Percentiles rank a stretch among this genome's conserved stretches.
Conservation (phyloP, 2,797 vertebrate species). For the Phyllotis vaccarum region DNA sequence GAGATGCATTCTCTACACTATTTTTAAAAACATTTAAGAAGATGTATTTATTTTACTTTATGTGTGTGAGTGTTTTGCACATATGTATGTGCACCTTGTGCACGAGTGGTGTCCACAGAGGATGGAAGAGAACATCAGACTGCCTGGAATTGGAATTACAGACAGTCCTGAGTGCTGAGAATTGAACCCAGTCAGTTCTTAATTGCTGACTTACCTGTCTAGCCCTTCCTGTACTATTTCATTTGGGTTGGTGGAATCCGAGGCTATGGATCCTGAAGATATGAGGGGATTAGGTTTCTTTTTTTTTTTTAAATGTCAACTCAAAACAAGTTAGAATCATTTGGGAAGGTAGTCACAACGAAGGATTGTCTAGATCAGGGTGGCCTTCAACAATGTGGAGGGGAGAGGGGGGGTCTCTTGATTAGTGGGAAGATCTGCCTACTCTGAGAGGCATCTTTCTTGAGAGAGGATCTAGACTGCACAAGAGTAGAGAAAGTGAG, state of each 20-base stretch:
- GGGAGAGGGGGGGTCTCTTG: too few relatives aligned
- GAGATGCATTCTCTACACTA: neutral
- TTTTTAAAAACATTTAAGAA: neutral
- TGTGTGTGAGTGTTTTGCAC: neutral
- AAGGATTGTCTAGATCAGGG: neutral
- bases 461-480: neutral
- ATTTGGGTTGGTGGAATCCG: neutral
- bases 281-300: neutral
- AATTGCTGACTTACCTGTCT: neutral
- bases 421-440: neutral
- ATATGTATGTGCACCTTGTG: neutral
- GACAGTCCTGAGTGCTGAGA: neutral
- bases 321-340: neutral
- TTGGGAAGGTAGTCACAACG: neutral
- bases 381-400: neutral
- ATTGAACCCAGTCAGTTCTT: neutral
- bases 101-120: neutral
- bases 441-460: too few relatives aligned
- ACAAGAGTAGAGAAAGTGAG: neutral
- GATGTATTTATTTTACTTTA: neutral
- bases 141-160: neutral
- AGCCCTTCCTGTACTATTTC: neutral
- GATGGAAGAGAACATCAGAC: neutral
- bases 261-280: neutral
- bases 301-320: too few relatives aligned